Evolutionary conservation across 2,797 vertebrate genomes (phyloP).

Genomic region (Lophotriccus pileatus): DNA sequence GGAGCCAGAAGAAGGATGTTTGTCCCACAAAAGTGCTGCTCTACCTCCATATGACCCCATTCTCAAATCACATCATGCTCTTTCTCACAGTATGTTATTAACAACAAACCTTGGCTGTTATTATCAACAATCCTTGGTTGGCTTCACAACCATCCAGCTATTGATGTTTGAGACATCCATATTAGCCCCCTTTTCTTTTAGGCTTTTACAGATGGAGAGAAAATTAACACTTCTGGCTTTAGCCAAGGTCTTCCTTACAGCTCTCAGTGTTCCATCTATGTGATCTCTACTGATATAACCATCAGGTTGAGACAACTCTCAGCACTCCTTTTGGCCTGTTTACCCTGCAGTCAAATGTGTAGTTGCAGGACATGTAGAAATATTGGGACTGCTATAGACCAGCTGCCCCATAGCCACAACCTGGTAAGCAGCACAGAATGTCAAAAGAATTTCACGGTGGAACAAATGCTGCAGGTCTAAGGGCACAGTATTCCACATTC

Average conservation of each 20-base stretch:
- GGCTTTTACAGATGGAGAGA: not conserved
- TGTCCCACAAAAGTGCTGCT: not conserved
- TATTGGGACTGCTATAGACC: not conserved
- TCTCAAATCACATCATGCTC: not conserved
- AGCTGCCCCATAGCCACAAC: not conserved
- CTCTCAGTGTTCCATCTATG: not conserved
- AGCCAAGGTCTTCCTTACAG: not conserved
- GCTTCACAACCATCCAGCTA: not conserved
- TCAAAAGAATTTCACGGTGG: not conserved
- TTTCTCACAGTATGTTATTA: not conserved
- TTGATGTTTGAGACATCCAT: no score
- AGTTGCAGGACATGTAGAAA: not conserved
- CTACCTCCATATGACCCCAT: not conserved
- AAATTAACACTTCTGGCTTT: not conserved
- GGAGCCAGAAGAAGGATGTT: not conserved
- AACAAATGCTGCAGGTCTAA: not conserved
- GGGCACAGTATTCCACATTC: not conserved
- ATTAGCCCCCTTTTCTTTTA: not conserved
- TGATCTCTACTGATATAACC: not conserved
- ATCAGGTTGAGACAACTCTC: not conserved
- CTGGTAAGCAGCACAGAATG: not conserved
- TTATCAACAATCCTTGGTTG: not conserved
- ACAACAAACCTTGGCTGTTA: not conserved
- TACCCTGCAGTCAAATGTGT: not conserved
- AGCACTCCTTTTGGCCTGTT: not conserved